Conservation (phyloP, 2,888 invertebrate genomes). For the Cataglyphis cursor region DNA sequence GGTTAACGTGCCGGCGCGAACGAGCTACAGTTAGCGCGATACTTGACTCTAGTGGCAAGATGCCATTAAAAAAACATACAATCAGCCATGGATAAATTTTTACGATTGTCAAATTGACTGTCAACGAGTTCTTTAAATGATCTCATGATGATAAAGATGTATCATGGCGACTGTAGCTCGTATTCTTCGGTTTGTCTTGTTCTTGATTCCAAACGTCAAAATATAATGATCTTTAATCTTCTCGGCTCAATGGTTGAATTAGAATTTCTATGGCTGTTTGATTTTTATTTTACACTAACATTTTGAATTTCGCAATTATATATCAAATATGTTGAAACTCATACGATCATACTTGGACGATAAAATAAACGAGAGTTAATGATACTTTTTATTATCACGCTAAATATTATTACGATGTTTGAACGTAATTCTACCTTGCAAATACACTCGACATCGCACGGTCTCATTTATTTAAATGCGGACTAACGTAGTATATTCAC, state of each 20-base stretch:
- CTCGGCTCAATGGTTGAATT: background rate
- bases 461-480: background rate
- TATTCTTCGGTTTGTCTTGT: background rate
- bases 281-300: background rate
- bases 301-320: background rate
- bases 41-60: background rate
- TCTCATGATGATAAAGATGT: background rate
- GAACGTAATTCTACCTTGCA: background rate
- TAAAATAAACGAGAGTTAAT: background rate
- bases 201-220: background rate
- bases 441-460: background rate
- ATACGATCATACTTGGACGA: background rate
- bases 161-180: constrained; percentile 15
- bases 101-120: background rate
- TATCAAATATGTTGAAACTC: background rate
- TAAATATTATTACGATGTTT: constrained; percentile 6
- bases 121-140: background rate
- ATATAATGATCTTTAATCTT: background rate
- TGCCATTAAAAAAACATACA: background rate
- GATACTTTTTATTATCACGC: constrained; percentile 4
- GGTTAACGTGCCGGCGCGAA: constrained; percentile 53
- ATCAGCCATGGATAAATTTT: constrained; percentile 4
- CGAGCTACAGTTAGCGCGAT: constrained; percentile 50
- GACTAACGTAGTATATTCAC: background rate
- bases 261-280: background rate